Conservation (phyloP, 2,113 vertebrate species). For the Oryzias woworae region DNA sequence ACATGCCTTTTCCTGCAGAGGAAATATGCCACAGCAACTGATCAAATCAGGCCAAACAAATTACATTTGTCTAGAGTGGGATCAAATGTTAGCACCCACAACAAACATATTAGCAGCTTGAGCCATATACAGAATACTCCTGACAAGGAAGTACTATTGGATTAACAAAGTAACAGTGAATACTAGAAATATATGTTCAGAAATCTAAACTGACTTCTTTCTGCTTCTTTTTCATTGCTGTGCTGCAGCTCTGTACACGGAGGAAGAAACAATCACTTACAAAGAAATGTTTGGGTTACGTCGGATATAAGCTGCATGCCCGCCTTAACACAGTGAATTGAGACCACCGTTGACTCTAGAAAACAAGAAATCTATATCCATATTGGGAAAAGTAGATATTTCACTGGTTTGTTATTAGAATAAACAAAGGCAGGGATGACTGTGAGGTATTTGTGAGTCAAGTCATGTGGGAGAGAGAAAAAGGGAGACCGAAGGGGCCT, state of each 20-base stretch:
- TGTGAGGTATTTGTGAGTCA: constrained; percentile 72
- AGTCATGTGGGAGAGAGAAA: constrained; percentile 40
- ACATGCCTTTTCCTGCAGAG: constrained; percentile 84
- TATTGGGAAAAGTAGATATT: constrained; percentile 57
- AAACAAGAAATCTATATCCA: constrained; percentile 38
- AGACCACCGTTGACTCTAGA: too few relatives aligned
- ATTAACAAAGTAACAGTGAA: constrained; percentile 71
- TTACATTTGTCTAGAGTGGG: constrained; percentile 90
- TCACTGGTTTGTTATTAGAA: constrained; percentile 69
- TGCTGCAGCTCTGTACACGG: constrained; percentile 31
- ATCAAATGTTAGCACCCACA: constrained; percentile 86
- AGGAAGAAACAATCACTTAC: constrained; percentile 35
- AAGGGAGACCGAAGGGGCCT: constrained; percentile 54
- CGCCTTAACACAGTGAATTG: constrained; percentile 38
- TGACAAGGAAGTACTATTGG: constrained; percentile 73
- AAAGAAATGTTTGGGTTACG: constrained; percentile 49
- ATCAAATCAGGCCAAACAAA: constrained; percentile 94
- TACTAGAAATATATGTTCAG: constrained; percentile 52
- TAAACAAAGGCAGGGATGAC: constrained; percentile 68
- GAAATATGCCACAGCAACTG: constrained; percentile 87
- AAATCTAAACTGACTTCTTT: constrained; percentile 64
- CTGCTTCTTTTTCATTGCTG: constrained; percentile 21
- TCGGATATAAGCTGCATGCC: constrained; percentile 37
- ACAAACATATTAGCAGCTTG: constrained; percentile 90
- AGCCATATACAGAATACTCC: constrained; percentile 79